Conservation (phyloP, 2,797 vertebrate genomes). For the Tauraco hartlaubi region DNA sequence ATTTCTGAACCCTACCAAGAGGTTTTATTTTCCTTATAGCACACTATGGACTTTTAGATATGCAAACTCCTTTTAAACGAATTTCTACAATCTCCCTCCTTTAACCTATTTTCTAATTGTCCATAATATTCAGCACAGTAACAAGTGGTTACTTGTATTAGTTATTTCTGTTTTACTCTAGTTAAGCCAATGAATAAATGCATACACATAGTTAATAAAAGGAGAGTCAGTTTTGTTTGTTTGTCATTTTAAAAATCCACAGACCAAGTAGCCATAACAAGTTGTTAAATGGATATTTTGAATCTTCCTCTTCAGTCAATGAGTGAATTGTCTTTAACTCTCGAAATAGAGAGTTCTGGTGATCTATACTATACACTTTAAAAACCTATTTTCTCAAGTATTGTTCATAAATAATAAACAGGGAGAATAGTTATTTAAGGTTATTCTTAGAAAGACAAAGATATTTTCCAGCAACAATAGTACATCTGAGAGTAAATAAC, state of each 20-base stretch:
- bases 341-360: neutral
- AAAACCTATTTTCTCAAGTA: neutral
- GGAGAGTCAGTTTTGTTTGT: neutral
- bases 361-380: neutral
- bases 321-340: neutral
- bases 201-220: neutral
- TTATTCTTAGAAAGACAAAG: constrained; percentile 6
- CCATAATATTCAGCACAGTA: neutral
- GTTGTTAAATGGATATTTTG: neutral
- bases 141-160: neutral
- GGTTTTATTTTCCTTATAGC: neutral
- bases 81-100: neutral
- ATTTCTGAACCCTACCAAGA: neutral
- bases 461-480: neutral
- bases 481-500: neutral
- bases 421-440: neutral
- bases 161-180: neutral
- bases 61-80: neutral
- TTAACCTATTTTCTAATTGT: neutral
- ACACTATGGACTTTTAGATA: neutral
- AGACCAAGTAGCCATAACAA: neutral
- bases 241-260: neutral
- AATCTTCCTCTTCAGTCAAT: neutral
- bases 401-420: neutral
- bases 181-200: neutral